Evolutionary conservation across 1,140 invertebrate genomes (phyloP).

Genomic region (Calliphora vicina): DNA sequence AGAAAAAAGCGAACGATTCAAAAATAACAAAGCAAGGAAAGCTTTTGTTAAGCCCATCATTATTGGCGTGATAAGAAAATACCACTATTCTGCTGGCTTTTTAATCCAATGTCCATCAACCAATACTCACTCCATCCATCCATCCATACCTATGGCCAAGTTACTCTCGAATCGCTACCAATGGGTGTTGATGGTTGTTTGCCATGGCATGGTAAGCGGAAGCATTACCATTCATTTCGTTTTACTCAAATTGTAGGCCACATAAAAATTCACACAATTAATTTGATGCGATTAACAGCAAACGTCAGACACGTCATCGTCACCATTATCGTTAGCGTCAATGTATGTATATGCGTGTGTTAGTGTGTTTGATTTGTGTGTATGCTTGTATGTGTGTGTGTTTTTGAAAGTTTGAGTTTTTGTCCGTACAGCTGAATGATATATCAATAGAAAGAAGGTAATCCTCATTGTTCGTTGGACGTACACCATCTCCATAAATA

Average conservation of each 20-base stretch:
- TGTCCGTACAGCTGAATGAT: neutral
- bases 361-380: neutral
- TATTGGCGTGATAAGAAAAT: conserved; percentile 13
- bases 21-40: neutral
- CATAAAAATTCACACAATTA: conserved; percentile 29
- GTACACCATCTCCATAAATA: neutral
- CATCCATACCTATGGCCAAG: neutral
- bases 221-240: neutral
- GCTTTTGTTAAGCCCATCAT: neutral
- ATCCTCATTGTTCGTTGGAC: neutral
- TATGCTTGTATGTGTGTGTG: neutral
- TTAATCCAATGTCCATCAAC: neutral
- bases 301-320: conserved; percentile 15
- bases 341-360: neutral
- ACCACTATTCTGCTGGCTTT: neutral
- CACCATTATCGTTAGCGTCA: conserved; percentile 8
- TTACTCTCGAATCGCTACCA: neutral
- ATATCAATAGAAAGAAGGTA: conserved; percentile 20
- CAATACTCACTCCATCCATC: neutral
- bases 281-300: conserved; percentile 29
- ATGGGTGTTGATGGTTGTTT: neutral
- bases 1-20: neutral
- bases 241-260: conserved; percentile 4
- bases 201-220: neutral
- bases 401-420: neutral